Evolutionary conservation across 2,113 vertebrate species (phyloP).

Genomic region (Pristiophorus japonicus): DNA sequence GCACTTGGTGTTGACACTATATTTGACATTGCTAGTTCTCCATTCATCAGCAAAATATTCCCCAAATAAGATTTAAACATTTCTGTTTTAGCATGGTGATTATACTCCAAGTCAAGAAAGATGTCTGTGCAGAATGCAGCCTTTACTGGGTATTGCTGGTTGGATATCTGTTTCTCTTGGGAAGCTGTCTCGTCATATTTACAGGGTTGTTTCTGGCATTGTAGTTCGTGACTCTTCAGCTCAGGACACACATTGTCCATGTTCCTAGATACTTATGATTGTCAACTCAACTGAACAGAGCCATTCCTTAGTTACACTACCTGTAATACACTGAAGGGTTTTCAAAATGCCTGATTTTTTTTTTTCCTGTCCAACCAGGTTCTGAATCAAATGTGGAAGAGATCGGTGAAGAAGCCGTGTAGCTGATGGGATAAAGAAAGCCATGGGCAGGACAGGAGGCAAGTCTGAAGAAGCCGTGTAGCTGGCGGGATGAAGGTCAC

Average conservation of each 20-base stretch:
- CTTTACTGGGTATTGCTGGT: not conserved
- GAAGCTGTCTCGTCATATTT: not conserved
- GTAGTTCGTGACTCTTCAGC: not conserved
- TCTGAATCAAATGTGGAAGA: conserved; percentile 75
- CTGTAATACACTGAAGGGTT: not conserved
- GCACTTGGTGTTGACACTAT: not conserved
- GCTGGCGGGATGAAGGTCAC: conserved; percentile 43
- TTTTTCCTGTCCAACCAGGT: conserved; percentile 59
- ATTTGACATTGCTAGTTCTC: not conserved
- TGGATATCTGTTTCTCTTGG: not conserved
- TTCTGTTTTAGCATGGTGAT: not conserved
- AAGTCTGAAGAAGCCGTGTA: conserved; percentile 63
- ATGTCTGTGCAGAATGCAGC: not conserved
- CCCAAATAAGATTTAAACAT: not conserved
- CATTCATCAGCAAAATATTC: not conserved
- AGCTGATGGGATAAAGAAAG: not conserved
- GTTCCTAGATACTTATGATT: too few relatives aligned
- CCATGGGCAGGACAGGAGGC: not conserved
- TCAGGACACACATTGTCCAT: not conserved
- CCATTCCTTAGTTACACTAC: not conserved
- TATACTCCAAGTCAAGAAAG: not conserved
- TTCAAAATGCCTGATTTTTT: not conserved
- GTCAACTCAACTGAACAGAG: too few relatives aligned
- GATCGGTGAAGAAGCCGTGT: conserved; percentile 8
- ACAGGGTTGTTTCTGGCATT: not conserved